A percentile compares a stretch with the other conserved stretches of the same genome.
These are phyloP conservation scores for Caenorhabditis inopinata DNA, from an alignment of 1,140 invertebrate genomes.

Conservation along the genomic window DNA sequence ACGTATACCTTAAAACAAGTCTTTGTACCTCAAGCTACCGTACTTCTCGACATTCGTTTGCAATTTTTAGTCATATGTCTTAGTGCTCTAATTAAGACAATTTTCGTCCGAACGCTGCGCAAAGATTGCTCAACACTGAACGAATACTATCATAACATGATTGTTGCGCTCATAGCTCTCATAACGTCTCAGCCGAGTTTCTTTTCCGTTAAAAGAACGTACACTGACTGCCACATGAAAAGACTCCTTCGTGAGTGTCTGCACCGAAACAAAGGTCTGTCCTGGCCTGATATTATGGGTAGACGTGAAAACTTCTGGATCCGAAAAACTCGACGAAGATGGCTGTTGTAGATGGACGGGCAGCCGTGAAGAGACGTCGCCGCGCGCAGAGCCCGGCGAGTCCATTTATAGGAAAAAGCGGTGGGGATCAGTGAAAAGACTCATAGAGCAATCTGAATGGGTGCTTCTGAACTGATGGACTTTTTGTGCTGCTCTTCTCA, in stretches of 20 bases:
- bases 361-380: constrained; percentile 29
- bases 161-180: too few relatives aligned
- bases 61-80: too few relatives aligned
- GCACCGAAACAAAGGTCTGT: constrained; percentile 65
- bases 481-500: neutral
- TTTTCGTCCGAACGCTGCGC: too few relatives aligned
- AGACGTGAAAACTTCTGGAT: constrained; percentile 21
- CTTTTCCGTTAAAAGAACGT: constrained; percentile 59
- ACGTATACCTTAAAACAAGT: too few relatives aligned
- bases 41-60: too few relatives aligned
- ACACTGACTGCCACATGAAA: constrained; percentile 74
- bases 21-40: too few relatives aligned
- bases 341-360: constrained; percentile 44
- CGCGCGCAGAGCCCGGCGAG: constrained; percentile 42
- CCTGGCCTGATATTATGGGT: constrained; percentile 32
- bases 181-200: too few relatives aligned
- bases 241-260: constrained; percentile 72
- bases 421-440: constrained; percentile 21
- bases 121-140: too few relatives aligned
- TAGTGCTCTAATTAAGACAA: too few relatives aligned
- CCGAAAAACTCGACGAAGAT: constrained; percentile 32
- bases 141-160: too few relatives aligned
- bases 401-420: constrained; percentile 37
- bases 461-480: neutral
- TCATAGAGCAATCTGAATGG: constrained; percentile 6